Evolutionary conservation across 2,113 vertebrate genomes (phyloP).

Genomic region (Elanus axillaris): DNA sequence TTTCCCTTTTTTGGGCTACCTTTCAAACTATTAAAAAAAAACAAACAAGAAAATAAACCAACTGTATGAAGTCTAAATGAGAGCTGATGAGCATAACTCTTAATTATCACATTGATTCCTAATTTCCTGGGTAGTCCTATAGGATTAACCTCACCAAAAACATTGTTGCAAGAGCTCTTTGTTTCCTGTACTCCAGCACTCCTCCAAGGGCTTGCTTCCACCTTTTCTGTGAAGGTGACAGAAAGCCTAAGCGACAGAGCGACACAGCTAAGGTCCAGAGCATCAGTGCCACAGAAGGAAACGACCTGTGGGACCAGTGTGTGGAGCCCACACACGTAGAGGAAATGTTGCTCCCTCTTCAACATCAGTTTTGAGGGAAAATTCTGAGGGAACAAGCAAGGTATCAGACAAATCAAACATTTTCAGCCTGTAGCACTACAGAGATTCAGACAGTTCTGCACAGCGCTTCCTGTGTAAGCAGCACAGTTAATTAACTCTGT

Average conservation of each 20-base stretch:
- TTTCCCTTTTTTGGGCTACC: neutral
- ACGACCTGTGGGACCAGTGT: neutral
- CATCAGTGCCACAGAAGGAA: neutral
- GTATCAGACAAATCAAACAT: neutral
- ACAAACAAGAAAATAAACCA: neutral
- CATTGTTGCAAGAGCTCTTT: neutral
- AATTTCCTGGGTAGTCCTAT: neutral
- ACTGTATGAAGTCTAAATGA: neutral
- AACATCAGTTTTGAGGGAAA: neutral
- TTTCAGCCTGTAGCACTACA: neutral
- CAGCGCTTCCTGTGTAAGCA: neutral
- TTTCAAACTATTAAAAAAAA: neutral
- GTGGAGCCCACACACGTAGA: neutral
- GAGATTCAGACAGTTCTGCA: neutral
- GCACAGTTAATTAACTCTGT: slow-evolving; percentile 42
- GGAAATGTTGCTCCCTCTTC: neutral
- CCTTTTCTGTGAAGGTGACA: neutral
- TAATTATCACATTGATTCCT: neutral
- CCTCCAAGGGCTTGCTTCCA: neutral
- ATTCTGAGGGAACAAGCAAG: neutral
- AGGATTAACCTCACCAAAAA: neutral
- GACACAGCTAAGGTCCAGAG: neutral
- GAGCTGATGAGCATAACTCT: neutral
- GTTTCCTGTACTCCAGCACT: neutral
- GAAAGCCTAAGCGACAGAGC: neutral